These are phyloP conservation scores for Catocala nupta DNA, from an alignment of 2,888 invertebrate genomes.

Conservation along the genomic window DNA sequence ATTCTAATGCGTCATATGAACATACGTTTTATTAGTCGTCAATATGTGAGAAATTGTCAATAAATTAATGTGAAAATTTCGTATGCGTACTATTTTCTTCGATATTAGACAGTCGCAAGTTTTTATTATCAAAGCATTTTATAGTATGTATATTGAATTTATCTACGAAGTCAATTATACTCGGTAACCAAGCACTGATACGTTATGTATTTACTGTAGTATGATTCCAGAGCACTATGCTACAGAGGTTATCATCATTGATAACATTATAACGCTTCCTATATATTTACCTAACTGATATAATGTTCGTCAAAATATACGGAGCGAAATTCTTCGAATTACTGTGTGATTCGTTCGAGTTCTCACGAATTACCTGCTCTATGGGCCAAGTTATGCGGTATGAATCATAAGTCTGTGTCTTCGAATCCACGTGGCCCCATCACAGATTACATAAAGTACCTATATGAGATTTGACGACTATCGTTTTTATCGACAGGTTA, in stretches of 20 bases:
- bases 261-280: constrained; percentile 41
- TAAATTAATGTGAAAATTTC: no score
- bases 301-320: neutral
- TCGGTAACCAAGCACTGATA: constrained; percentile 36
- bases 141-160: constrained; percentile 4
- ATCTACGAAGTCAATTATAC: constrained; percentile 27
- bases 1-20: no score
- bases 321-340: constrained; percentile 23
- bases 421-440: constrained; percentile 3
- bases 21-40: no score
- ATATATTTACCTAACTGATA: constrained; percentile 25
- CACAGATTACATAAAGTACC: no score
- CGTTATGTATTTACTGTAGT: constrained; percentile 36
- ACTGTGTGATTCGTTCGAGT: constrained; percentile 11
- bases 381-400: neutral
- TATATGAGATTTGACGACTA: no score
- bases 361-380: constrained; percentile 11
- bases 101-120: neutral
- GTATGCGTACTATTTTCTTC: no score
- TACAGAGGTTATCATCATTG: constrained; percentile 44
- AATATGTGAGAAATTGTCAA: no score
- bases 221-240: constrained; percentile 34
- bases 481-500: no score
- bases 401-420: constrained; percentile 33
- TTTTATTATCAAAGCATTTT: neutral